Evolutionary conservation across 2,113 vertebrate species (phyloP).

Genomic region (Calidris pygmaea): DNA sequence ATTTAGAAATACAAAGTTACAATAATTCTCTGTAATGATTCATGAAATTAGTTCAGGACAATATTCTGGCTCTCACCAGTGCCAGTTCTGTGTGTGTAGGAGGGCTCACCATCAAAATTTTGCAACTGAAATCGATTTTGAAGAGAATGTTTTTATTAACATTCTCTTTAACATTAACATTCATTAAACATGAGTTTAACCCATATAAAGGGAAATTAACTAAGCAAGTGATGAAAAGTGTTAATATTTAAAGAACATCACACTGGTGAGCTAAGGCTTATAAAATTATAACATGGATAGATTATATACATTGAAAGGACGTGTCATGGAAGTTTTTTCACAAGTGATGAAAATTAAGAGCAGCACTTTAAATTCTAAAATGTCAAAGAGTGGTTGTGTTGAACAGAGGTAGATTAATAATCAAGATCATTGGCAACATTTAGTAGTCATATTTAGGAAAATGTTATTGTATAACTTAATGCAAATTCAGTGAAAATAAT

Average conservation of each 20-base stretch:
- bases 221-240: background rate
- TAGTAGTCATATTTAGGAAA: background rate
- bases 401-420: background rate
- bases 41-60: background rate
- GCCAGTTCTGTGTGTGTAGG: background rate
- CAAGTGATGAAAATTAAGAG: background rate
- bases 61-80: background rate
- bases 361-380: background rate
- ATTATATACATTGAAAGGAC: background rate
- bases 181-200: background rate
- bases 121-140: background rate
- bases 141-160: background rate
- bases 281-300: background rate
- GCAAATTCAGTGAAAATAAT: background rate
- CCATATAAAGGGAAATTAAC: background rate
- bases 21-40: background rate
- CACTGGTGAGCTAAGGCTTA: background rate
- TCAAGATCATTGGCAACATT: background rate
- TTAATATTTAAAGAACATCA: background rate
- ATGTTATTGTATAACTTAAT: background rate
- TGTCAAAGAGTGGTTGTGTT: background rate
- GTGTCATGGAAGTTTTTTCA: background rate
- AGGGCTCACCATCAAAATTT: background rate
- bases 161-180: too few species aligned
- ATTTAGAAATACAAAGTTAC: background rate